phyloP scores from a whole-genome alignment of 37 sponge, comb jelly and placozoan genomes.

The Dysidea cf. avara region DNA sequence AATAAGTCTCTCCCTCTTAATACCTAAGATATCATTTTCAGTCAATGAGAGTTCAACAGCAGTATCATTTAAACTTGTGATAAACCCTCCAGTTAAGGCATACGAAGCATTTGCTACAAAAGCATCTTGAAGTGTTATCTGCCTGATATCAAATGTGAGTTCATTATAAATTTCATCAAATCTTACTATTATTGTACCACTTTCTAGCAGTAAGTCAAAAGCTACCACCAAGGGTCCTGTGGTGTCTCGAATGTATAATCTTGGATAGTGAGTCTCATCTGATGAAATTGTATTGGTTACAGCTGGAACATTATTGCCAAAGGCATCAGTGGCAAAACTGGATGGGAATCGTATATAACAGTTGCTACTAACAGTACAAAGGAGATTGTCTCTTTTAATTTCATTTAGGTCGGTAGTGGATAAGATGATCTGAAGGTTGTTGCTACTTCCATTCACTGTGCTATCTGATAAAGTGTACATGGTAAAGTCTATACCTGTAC shows the following conservation, averaged over 20 bases:
- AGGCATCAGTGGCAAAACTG: conserved; percentile 61
- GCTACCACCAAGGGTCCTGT: conserved; percentile 68
- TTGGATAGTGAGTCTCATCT: conserved; percentile 54
- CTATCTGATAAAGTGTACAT: conserved; percentile 61
- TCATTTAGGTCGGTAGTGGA: conserved; percentile 62
- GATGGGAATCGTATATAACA: conserved; percentile 75
- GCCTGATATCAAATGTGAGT: conserved; percentile 21
- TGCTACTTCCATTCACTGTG: conserved; percentile 62
- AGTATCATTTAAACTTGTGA: conserved; percentile 28
- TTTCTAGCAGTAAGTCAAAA: conserved; percentile 77
- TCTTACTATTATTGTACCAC: conserved; percentile 38
- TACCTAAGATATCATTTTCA: conserved; percentile 33
- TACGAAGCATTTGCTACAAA: conserved; percentile 39
- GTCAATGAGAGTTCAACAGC: conserved; percentile 28
- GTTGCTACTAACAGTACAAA: conserved; percentile 54
- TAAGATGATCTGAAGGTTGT: conserved; percentile 55
- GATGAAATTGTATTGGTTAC: conserved; percentile 50
- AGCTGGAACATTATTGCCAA: conserved; percentile 62
- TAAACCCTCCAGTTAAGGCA: conserved; percentile 59
- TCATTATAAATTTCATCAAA: conserved; percentile 70
- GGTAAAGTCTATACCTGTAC: conserved; percentile 45
- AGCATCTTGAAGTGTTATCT: conserved; percentile 61
- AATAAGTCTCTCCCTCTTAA: conserved; percentile 62
- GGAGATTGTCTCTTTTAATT: conserved; percentile 54
- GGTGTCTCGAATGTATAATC: conserved; percentile 50